Evolutionary conservation across 2,888 invertebrate genomes (phyloP).

Genomic region (Frankliniella fusca): DNA sequence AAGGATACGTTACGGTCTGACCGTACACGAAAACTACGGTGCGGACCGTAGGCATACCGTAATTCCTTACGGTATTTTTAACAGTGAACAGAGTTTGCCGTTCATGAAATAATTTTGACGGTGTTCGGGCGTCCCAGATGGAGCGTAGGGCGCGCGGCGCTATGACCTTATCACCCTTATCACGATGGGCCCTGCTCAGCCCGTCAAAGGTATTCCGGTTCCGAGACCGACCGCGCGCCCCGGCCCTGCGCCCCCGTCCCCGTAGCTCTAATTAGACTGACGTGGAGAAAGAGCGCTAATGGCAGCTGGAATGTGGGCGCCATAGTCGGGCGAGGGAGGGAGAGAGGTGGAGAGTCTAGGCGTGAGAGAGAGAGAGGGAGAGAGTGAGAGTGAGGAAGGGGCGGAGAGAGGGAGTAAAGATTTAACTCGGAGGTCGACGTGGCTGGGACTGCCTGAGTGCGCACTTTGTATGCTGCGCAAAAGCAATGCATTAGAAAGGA

Average conservation of each 20-base stretch:
- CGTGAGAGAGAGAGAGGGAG: neutral
- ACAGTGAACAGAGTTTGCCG: too few species aligned
- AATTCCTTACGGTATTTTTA: too few species aligned
- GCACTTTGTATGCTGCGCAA: conserved; percentile 1
- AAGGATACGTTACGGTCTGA: too few species aligned
- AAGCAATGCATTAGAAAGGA: conserved; percentile 17
- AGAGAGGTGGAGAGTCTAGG: neutral
- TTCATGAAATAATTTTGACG: too few species aligned
- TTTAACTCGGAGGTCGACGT: neutral
- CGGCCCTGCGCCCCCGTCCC: neutral
- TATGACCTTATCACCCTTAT: too few species aligned
- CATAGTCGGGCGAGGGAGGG: neutral
- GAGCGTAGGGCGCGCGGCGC: too few species aligned
- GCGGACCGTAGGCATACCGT: too few species aligned
- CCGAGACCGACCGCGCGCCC: neutral
- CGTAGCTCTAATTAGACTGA: neutral
- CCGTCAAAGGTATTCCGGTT: neutral
- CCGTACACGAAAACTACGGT: too few species aligned
- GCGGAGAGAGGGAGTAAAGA: neutral
- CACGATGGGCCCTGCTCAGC: too few species aligned
- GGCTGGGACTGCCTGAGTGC: neutral
- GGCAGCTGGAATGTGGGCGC: neutral
- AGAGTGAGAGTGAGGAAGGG: neutral
- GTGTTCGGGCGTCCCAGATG: too few species aligned
- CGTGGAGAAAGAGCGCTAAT: neutral